A percentile compares a stretch with the other conserved stretches of the same genome.
These are phyloP conservation scores for Perithous albicinctus DNA, from an alignment of 2,888 invertebrate genomes.

Conservation along the genomic window DNA sequence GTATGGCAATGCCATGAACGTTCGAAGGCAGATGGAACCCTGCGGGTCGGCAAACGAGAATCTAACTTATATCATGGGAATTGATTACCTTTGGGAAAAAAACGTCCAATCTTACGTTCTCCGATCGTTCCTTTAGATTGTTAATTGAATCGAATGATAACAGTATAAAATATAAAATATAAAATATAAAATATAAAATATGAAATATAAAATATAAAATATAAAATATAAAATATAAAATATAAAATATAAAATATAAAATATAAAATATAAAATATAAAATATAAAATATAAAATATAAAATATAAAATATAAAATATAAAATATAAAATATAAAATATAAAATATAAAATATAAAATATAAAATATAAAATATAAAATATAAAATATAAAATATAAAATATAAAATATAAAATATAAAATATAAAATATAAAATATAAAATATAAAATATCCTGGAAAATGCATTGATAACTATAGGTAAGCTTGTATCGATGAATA, in stretches of 20 bases:
- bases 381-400: not conserved
- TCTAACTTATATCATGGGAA: conserved; percentile 54
- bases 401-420: not conserved
- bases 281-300: not conserved
- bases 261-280: not conserved
- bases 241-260: not conserved
- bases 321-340: not conserved
- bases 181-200: too few relatives aligned
- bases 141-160: conserved; percentile 11
- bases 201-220: not conserved
- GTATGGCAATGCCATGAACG: conserved; percentile 4
- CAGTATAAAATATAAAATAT: not conserved
- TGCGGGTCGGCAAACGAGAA: conserved; percentile 71
- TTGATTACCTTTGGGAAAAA: conserved; percentile 31
- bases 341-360: not conserved
- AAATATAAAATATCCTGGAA: not conserved
- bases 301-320: not conserved
- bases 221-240: not conserved
- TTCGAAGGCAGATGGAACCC: conserved; percentile 74
- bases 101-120: conserved; percentile 4
- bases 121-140: not conserved
- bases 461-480: not conserved
- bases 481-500: not conserved
- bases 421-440: not conserved
- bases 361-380: not conserved